Evolutionary conservation across 2,797 vertebrate species (phyloP).

Genomic region (Characodon lateralis): DNA sequence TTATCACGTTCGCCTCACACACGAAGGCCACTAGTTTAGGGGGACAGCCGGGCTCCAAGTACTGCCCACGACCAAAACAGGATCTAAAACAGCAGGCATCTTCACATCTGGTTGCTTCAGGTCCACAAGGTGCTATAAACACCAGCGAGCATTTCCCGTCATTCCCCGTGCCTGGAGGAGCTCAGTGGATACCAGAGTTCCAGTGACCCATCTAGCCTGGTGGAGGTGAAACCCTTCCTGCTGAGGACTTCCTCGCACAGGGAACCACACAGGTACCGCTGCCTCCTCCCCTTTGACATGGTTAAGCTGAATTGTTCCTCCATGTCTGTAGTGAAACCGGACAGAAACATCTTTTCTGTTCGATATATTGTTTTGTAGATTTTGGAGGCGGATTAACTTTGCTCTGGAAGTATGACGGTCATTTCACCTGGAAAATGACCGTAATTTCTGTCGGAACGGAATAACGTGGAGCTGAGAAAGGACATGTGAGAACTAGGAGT

Average conservation of each 20-base stretch:
- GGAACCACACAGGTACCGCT: not conserved
- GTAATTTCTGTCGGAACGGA: too few species aligned
- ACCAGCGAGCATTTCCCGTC: not conserved
- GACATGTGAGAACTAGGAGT: too few species aligned
- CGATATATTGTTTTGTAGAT: too few species aligned
- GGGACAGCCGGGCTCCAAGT: not conserved
- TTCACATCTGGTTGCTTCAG: not conserved
- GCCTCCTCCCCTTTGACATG: not conserved
- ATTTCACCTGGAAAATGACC: too few species aligned
- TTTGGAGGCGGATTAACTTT: too few species aligned
- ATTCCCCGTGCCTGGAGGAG: constrained; percentile 6
- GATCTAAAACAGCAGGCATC: not conserved
- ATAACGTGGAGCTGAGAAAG: too few species aligned
- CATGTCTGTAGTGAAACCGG: constrained; percentile 4
- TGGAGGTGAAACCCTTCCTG: constrained; percentile 11
- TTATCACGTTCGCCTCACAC: constrained; percentile 11
- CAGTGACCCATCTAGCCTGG: not conserved
- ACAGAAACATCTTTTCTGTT: not conserved
- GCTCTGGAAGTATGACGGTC: too few species aligned
- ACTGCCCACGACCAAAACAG: not conserved
- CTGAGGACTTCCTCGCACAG: not conserved
- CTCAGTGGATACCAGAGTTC: not conserved
- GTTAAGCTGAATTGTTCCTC: not conserved
- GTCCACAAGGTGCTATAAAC: not conserved
- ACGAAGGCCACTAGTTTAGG: not conserved